phyloP scores from a whole-genome alignment of 1,140 invertebrate genomes.

The Coptotermes formosanus region DNA sequence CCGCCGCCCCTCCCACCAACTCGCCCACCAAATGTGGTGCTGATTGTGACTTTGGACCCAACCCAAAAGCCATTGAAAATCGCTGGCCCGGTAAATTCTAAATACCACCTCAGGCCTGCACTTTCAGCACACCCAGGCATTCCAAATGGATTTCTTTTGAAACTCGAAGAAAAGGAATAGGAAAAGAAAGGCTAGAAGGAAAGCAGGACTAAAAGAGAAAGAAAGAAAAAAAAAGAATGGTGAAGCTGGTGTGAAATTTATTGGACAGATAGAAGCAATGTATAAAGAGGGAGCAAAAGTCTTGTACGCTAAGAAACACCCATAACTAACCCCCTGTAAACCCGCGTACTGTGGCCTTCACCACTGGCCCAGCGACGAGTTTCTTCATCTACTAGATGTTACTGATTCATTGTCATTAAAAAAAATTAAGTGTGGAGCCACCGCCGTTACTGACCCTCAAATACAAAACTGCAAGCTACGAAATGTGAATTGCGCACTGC shows the following conservation, averaged over 20 bases:
- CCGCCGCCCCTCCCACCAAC: neutral
- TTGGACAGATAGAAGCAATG: neutral
- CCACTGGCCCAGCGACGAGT: neutral
- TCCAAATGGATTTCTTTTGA: slow-evolving; percentile 7
- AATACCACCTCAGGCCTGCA: neutral
- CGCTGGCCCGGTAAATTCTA: slow-evolving; percentile 4
- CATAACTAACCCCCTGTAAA: neutral
- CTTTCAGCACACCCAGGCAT: neutral
- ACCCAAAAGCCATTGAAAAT: slow-evolving; percentile 10
- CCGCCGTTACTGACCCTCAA: too few relatives aligned
- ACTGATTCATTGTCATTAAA: too few relatives aligned
- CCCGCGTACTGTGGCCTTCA: neutral
- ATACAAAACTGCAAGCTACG: too few relatives aligned
- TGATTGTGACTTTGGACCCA: slow-evolving; percentile 9
- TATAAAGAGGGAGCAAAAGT: neutral
- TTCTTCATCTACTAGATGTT: neutral
- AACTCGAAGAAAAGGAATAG: neutral
- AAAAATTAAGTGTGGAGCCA: too few relatives aligned
- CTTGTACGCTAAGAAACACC: neutral
- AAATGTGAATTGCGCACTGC: too few relatives aligned
- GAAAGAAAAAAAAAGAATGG: neutral
- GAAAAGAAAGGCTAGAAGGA: neutral
- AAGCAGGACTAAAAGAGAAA: neutral
- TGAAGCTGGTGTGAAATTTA: neutral
- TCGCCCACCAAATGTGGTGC: neutral